Percentiles rank a stretch among this genome's conserved stretches.
Conservation (phyloP, 2,797 vertebrate genomes). For the Cynopterus sphinx region DNA sequence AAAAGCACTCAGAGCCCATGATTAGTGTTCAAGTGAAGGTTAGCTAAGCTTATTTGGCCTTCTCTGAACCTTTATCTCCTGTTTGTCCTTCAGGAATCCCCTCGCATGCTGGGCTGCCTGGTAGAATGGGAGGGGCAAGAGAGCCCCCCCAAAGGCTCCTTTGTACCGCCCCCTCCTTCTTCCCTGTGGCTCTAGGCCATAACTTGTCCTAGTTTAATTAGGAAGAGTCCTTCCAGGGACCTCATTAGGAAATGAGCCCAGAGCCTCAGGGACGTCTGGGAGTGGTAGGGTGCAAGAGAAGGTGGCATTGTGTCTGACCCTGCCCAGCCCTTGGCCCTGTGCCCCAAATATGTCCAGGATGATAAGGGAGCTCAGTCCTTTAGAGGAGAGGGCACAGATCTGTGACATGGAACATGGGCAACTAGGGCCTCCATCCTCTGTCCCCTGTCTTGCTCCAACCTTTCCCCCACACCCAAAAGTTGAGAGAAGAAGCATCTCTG, state of each 20-base stretch:
- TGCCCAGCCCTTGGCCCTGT: neutral
- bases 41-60: neutral
- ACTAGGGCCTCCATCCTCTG: neutral
- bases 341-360: neutral
- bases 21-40: neutral
- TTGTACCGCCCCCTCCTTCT: neutral
- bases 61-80: neutral
- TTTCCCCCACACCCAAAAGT: neutral
- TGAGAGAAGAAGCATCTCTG: neutral
- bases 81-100: neutral
- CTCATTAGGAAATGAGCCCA: constrained; percentile 71
- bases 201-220: constrained; percentile 68
- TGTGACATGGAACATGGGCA: neutral
- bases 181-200: constrained; percentile 42
- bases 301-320: neutral
- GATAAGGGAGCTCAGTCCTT: neutral
- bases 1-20: neutral
- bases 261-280: constrained; percentile 55
- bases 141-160: neutral
- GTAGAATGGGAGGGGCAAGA: neutral
- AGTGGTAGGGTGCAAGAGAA: neutral
- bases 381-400: neutral
- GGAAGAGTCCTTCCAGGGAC: constrained; percentile 60
- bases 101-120: neutral
- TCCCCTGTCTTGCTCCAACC: no score